phyloP scores from a whole-genome alignment of 2,888 invertebrate species.

The Andrena camellia region DNA sequence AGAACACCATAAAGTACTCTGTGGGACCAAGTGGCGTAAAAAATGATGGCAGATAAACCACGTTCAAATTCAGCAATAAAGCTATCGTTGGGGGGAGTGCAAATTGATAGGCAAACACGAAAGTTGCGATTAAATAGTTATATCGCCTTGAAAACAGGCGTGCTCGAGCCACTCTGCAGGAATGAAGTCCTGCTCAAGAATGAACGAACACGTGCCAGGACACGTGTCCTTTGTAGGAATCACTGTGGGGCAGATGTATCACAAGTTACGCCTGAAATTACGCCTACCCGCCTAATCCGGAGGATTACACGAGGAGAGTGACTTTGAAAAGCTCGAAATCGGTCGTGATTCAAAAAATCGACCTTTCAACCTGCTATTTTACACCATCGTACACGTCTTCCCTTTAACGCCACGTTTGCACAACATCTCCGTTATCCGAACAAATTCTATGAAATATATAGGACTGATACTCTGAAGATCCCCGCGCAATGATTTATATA shows the following conservation, averaged over 20 bases:
- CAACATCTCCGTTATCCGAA: not conserved
- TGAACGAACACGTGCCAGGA: constrained; percentile 78
- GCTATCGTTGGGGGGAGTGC: not conserved
- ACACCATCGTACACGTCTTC: not conserved
- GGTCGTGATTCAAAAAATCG: constrained; percentile 15
- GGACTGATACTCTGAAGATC: too few species aligned
- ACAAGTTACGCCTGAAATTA: constrained; percentile 74
- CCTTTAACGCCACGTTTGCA: not conserved
- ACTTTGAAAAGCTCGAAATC: constrained; percentile 52
- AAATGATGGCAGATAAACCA: constrained; percentile 34
- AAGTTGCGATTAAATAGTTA: constrained; percentile 28
- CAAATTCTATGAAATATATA: not conserved
- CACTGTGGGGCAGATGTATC: constrained; percentile 81
- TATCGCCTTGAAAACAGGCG: constrained; percentile 26
- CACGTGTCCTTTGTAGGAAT: constrained; percentile 80
- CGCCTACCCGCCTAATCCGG: constrained; percentile 76
- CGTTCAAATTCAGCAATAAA: not conserved
- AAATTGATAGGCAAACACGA: constrained; percentile 27
- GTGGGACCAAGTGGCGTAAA: not conserved
- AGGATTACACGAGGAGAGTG: constrained; percentile 79
- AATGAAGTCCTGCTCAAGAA: constrained; percentile 75
- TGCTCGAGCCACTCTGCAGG: constrained; percentile 79
- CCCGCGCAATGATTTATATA: too few species aligned
- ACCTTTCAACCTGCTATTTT: constrained; percentile 5
- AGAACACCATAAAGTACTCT: not conserved